phyloP scores from a whole-genome alignment of 2,113 vertebrate genomes.

The Ammodytes marinus region DNA sequence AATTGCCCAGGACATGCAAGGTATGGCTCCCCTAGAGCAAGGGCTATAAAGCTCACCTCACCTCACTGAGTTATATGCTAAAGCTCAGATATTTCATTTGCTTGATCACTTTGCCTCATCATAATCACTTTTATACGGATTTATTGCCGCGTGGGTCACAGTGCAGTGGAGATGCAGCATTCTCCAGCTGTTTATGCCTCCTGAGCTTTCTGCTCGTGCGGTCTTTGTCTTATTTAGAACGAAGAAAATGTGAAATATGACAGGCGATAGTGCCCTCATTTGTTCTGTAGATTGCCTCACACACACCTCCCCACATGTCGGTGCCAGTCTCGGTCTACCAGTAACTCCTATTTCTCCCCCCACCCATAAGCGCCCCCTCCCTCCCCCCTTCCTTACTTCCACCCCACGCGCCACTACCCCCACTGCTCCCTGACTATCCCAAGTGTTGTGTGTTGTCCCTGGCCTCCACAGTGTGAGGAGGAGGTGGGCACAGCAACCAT shows the following conservation, averaged over 20 bases:
- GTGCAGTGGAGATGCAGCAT: constrained; percentile 75
- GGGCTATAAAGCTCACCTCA: constrained; percentile 80
- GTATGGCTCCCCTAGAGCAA: constrained; percentile 69
- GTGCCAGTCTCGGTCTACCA: constrained; percentile 78
- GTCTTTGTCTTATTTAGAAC: constrained; percentile 83
- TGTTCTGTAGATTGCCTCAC: constrained; percentile 80
- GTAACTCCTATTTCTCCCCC: constrained; percentile 55
- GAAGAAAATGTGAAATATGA: constrained; percentile 81
- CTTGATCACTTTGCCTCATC: constrained; percentile 85
- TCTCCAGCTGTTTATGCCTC: constrained; percentile 83
- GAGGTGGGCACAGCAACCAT: constrained; percentile 69
- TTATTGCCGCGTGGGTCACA: constrained; percentile 78
- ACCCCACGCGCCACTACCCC: constrained; percentile 35
- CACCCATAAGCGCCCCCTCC: constrained; percentile 26
- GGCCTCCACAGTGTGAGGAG: constrained; percentile 56
- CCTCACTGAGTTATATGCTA: constrained; percentile 78
- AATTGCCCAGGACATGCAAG: constrained; percentile 79
- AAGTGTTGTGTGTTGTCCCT: constrained; percentile 63
- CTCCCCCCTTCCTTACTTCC: background rate
- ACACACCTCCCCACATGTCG: constrained; percentile 80
- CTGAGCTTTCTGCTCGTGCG: constrained; percentile 78
- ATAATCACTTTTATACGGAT: constrained; percentile 81
- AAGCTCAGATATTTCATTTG: constrained; percentile 83
- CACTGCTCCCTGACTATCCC: constrained; percentile 44
- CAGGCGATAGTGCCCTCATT: constrained; percentile 77